Base-by-base conservation (phyloP, 2,113 vertebrate genomes). In the Platanista minor region DNA sequence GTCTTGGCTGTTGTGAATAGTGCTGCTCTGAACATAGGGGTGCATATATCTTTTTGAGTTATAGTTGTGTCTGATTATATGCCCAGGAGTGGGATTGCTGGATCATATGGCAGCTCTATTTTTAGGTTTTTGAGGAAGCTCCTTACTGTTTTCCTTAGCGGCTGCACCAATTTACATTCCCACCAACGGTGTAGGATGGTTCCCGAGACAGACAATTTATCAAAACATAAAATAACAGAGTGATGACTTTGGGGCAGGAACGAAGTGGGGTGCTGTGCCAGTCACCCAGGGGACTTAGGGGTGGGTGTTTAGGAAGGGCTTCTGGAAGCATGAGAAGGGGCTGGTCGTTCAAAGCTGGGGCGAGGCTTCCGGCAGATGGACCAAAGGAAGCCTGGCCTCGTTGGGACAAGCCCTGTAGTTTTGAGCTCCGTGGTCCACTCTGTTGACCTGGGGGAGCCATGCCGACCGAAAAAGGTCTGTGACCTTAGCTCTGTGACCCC, bases 401-500 rank as follows among this genome's bases (percentile, higher is more conserved):
- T 11, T 5, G 0, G 62, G 2, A 66, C 4, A 8, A 18, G 21
- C 25, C 33, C 20, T 12, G 3, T 1, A 0, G 77, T 8, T 52
- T 20, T 9, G 39, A 59, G 62, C 74, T 8, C 10, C 0, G 0
- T 0, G 4, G 23, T 41, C 25, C 0, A 2, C 2, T 21, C 81
- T 11, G 27, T 41, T 6, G 39, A 17, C 5, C 43, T 6, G 27
- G 7, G 12, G 0, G 9, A 46, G 57, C 46, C 1, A 6, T 5
- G 17, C 8, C 2, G 11, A 12, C 31, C 17, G 39, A 9, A 54
- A 36, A n/a, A 23, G 17, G 6, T 9, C 36, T 0, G 52, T 52
- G 15, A 52, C 64, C 27, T 39, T 7, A 5, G 74, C 0, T 0
- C 74, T 12, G 36, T 14, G 71, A 23, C 36, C 46, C 61, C 10